A percentile compares a stretch with the other conserved stretches of the same genome.
Conservation (phyloP, 1,140 invertebrate species). For the Carposina sasakii region DNA sequence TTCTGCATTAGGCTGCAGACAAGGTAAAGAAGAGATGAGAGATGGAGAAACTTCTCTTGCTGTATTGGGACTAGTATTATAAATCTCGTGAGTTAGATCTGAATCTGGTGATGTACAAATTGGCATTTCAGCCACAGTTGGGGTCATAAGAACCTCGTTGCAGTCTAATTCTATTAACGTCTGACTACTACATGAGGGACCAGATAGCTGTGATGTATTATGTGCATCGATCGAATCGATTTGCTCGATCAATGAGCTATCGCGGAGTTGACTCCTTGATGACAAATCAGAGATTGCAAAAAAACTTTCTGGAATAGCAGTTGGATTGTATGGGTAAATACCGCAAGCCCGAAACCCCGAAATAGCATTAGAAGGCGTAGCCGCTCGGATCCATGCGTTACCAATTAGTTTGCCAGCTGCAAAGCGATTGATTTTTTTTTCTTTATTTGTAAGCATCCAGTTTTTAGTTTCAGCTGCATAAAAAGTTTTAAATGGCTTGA, state of each 20-base stretch:
- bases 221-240: background rate
- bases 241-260: background rate
- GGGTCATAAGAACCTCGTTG: background rate
- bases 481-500: constrained; percentile 33
- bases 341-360: constrained; percentile 22
- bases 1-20: background rate
- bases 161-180: background rate
- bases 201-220: background rate
- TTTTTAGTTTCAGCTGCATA: constrained; percentile 14
- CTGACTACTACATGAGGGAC: background rate
- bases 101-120: background rate
- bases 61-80: background rate
- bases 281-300: constrained; percentile 11
- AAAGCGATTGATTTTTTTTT: constrained; percentile 19
- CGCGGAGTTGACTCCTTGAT: background rate
- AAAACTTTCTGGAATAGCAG: constrained; percentile 16
- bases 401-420: constrained; percentile 23
- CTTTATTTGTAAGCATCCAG: constrained; percentile 16
- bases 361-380: constrained; percentile 11
- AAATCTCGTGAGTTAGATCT: background rate
- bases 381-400: constrained; percentile 18
- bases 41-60: background rate
- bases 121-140: background rate
- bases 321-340: constrained; percentile 13
- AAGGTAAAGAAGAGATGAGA: background rate